Evolutionary conservation across 1,140 invertebrate species (phyloP).

Genomic region (Heliconius hermathena): DNA sequence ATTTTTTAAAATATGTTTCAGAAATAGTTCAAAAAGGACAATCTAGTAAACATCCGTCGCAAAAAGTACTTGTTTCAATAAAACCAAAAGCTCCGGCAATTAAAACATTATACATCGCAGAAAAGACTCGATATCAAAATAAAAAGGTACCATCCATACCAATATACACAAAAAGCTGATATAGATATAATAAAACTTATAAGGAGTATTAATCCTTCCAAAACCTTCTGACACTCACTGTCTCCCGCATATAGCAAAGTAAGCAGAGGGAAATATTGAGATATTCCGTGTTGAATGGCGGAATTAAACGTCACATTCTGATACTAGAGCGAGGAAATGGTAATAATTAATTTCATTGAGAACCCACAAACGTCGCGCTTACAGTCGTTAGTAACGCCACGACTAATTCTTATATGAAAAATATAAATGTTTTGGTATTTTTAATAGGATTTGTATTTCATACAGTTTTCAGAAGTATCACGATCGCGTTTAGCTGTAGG

Average conservation of each 20-base stretch:
- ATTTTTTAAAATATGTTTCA: slow-evolving; percentile 26
- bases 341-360: too few relatives aligned
- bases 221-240: too few relatives aligned
- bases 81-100: slow-evolving; percentile 63
- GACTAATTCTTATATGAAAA: too few relatives aligned
- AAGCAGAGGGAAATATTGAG: too few relatives aligned
- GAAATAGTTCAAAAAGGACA: slow-evolving; percentile 60
- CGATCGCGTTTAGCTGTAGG: slow-evolving; percentile 63
- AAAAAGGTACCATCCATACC: slow-evolving; percentile 52
- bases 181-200: background rate
- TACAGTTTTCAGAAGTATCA: slow-evolving; percentile 48
- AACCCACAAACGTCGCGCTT: too few relatives aligned
- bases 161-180: background rate
- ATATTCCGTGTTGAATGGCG: too few relatives aligned
- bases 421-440: too few relatives aligned
- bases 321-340: too few relatives aligned
- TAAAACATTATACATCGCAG: slow-evolving; percentile 69
- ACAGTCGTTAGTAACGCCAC: too few relatives aligned
- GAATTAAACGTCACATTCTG: too few relatives aligned
- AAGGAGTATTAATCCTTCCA: background rate
- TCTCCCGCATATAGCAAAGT: too few relatives aligned
- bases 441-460: background rate
- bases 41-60: slow-evolving; percentile 43
- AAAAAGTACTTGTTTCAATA: slow-evolving; percentile 64
- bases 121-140: slow-evolving; percentile 58